Conservation (phyloP, 2,113 vertebrate genomes). For the Passerina amoena region DNA sequence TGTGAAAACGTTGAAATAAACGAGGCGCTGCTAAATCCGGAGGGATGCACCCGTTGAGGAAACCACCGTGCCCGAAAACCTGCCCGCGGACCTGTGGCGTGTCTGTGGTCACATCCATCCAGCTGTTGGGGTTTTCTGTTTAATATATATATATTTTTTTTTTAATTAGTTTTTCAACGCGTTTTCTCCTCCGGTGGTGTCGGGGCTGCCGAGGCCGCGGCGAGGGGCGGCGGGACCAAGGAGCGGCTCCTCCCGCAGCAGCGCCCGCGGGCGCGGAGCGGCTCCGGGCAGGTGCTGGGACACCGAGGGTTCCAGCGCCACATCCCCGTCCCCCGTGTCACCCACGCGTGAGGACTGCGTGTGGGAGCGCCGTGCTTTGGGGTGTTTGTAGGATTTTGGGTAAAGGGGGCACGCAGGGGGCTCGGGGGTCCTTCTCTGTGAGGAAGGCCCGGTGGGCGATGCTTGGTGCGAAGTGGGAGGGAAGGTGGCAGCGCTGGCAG, state of each 20-base stretch:
- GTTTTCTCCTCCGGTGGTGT: neutral
- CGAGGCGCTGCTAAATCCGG: neutral
- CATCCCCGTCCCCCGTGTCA: neutral
- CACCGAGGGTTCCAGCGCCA: neutral
- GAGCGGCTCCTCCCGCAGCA: neutral
- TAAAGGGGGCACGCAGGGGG: neutral
- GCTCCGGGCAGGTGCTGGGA: neutral
- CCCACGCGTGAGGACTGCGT: neutral
- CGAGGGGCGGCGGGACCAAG: neutral
- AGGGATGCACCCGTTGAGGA: neutral
- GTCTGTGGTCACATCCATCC: neutral
- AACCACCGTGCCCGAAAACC: neutral
- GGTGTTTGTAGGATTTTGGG: neutral
- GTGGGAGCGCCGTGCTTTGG: neutral
- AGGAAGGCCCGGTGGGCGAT: neutral
- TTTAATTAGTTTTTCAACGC: accelerated
- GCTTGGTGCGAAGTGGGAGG: neutral
- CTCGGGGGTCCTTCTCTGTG: neutral
- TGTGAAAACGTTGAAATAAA: neutral
- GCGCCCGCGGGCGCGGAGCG: neutral
- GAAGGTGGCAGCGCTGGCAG: neutral
- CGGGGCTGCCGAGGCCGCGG: neutral
- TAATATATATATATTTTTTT: neutral
- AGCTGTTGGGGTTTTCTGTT: neutral
- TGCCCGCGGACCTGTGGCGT: neutral